Conservation (phyloP, 1,140 invertebrate genomes). For the Aphelenchoides fujianensis region DNA sequence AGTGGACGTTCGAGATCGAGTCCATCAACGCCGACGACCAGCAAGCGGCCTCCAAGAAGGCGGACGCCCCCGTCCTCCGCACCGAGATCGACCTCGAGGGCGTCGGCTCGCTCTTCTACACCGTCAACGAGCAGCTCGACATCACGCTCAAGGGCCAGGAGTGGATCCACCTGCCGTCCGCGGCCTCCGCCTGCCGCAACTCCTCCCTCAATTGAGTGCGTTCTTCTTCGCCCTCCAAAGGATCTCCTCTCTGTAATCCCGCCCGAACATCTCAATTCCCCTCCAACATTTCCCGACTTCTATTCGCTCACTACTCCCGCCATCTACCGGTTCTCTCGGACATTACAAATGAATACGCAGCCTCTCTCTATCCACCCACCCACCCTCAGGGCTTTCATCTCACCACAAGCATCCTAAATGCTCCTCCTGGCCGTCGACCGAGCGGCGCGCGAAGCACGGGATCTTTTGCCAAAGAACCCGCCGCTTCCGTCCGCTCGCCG, state of each 20-base stretch:
- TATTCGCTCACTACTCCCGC: neutral
- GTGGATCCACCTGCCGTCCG: slow-evolving; percentile 27
- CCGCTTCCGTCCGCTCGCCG: neutral
- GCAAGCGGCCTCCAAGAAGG: slow-evolving; percentile 17
- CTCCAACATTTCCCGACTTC: neutral
- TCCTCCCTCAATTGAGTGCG: neutral
- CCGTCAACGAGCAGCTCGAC: slow-evolving; percentile 30
- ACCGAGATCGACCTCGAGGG: slow-evolving; percentile 30
- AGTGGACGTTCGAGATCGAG: slow-evolving; percentile 29
- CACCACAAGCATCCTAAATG: neutral
- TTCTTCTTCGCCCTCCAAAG: neutral
- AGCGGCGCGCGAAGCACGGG: neutral
- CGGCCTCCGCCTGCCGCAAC: slow-evolving; percentile 16
- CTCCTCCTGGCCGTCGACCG: neutral
- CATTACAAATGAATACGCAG: too few species aligned
- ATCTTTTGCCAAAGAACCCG: too few species aligned
- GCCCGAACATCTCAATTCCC: neutral
- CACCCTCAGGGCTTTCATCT: too few species aligned
- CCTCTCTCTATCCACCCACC: too few species aligned
- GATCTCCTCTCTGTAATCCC: neutral
- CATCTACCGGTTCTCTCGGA: neutral
- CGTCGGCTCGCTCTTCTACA: slow-evolving; percentile 35
- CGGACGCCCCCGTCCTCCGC: slow-evolving; percentile 15
- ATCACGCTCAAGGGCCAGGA: slow-evolving; percentile 28
- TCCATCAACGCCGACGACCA: slow-evolving; percentile 17